Evolutionary conservation across 2,888 invertebrate species (phyloP), one percentile per base, ranked within the genome.

Genomic region (Apamea crenata): DNA sequence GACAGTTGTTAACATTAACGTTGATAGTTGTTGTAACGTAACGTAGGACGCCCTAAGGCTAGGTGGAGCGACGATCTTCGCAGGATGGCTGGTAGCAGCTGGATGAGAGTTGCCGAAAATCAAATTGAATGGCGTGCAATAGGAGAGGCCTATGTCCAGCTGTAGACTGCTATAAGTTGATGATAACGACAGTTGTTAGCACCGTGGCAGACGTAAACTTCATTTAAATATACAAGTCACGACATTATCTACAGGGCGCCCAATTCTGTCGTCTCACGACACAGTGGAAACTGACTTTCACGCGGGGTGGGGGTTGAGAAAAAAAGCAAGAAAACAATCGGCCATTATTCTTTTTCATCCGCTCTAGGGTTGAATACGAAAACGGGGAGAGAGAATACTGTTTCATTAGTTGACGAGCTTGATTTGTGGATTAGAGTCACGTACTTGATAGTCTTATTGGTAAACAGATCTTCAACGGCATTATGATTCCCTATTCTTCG

Each of bases 261-360:
- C 44, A 6, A 56, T 10, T 25, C 8, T 32, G 14, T 14, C n/a
- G 44, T 8, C 59, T 18, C n/a, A 71, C 12, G 36, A 4, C 36
- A 16, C 44, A 80, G 61, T 83, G 53, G 25, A 61, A 76, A 53
- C 77, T n/a, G 53, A 2, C 83, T 47, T 25, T 47, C 36, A 68
- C 25, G 56, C 50, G 40, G 25, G 32, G 16, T 12, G 12, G 44
- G 69, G 67, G 50, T 56, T 50, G 16, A 53, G 16, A 74, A 70
- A 63, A 78, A 78, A 74, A 75, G 32, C 12, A 78, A 79, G 59
- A 83, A 85, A 85, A 77, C 77, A 87, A 82, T 44, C 66, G 50
- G 47, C 67, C 80, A 77, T 89, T 85, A 73, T 84, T 87, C 68
- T 81, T 80, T 80, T 76, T 67, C 67, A 65, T 47, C 79, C 77